These are phyloP conservation scores for Shinisaurus crocodilurus DNA, from an alignment of 2,113 vertebrate genomes.

Conservation along the genomic window DNA sequence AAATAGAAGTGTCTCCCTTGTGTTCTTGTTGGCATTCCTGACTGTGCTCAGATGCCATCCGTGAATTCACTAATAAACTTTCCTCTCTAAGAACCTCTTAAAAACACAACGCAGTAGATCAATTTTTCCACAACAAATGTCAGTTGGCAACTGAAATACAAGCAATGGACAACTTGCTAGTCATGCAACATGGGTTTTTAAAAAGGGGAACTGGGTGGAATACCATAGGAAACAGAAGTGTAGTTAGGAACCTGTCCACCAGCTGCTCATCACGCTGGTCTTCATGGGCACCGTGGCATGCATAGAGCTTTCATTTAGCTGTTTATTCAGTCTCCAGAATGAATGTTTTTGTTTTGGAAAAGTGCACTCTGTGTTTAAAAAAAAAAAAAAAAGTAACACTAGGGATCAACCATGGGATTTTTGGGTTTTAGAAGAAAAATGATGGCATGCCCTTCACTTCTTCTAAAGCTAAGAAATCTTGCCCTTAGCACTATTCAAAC, in stretches of 20 bases:
- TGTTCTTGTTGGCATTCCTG: no score
- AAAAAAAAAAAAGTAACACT: no score
- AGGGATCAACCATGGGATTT: no score
- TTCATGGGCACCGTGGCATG: neutral
- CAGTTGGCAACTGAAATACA: neutral
- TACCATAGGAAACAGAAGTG: conserved; percentile 25
- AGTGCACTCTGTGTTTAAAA: neutral
- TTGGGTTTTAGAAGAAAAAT: no score
- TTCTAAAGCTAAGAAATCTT: no score
- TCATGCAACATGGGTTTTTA: neutral
- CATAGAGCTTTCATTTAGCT: neutral
- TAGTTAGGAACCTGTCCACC: conserved; percentile 27
- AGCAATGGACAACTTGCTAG: neutral
- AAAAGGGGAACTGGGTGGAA: conserved; percentile 21
- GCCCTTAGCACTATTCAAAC: no score
- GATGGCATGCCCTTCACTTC: no score
- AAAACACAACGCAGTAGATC: no score
- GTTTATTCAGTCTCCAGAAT: neutral
- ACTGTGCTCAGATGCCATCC: no score
- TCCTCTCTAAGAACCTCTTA: no score
- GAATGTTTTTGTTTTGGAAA: neutral
- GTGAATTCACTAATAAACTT: no score
- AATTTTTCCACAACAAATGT: neutral
- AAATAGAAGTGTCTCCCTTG: no score
- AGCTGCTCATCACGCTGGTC: neutral